Base-by-base conservation (phyloP, 1,140 invertebrate species). In the Helicoverpa armigera region DNA sequence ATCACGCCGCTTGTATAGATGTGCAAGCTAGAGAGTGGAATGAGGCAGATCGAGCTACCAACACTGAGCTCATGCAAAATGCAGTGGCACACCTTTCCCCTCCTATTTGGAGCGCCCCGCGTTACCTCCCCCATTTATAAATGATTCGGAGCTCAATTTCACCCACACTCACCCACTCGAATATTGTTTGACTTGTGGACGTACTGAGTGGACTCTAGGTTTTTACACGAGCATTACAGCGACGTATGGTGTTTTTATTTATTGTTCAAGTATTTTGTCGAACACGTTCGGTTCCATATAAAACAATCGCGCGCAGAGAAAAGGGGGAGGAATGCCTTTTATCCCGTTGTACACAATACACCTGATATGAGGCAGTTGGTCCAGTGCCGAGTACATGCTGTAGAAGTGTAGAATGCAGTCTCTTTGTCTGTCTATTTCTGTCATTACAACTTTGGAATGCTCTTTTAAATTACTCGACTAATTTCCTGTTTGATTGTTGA, bases 81-180 rank as follows among this genome's bases (percentile, higher is more conserved):
- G 89, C 91, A 94, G 85, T 72, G 80, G 54, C 81, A 69, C 85
- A 86, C 89, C 88, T 89, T 88, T 79, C 88, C 87, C 87, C 83
- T 77, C 82, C 87, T 85, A 74, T 86, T 82, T 84, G 83, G 54
- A 61, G 69, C 84, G 54, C 82, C 86, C 87, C 82, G 79, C 63
- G 83, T 86, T 85, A 81, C 86, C 69, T 84, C 88, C 87, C 88
- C 91, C 84, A 88, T 90, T 92, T 93, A 93, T 93, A 94, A 94
- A 94, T 94, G 92, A 93, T 92, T 93, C 91, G 82, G 86, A 14
- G 88, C 89, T 92, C 90, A 92, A 93, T 93, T 91, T 90, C 89
- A 81, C 85, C 84, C 79, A 84, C 83, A 82, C 86, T 83, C 87
- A 83, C 86, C 78, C 86, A 61, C 73, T 72, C 81, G 86, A 78